These are phyloP conservation scores for Elephantulus edwardii DNA, from an alignment of 2,113 vertebrate species.

Conservation along the genomic window DNA sequence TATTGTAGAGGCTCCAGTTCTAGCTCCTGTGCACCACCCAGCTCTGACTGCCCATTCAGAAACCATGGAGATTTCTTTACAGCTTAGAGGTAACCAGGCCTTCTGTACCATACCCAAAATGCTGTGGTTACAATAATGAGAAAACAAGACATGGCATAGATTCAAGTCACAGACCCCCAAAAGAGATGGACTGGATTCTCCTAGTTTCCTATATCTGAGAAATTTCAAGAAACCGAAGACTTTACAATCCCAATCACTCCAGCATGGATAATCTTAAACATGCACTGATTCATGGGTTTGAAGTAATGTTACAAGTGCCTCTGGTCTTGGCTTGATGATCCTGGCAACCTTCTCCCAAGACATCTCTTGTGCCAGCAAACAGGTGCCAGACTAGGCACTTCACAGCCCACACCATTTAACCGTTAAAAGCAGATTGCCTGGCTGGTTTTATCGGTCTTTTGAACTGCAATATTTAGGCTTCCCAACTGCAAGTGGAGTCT, in stretches of 20 bases:
- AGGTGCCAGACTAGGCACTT: neutral
- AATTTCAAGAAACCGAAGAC: slow-evolving; percentile 12
- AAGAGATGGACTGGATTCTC: neutral
- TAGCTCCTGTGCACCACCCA: neutral
- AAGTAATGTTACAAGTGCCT: neutral
- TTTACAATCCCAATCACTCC: neutral
- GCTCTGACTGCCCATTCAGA: slow-evolving; percentile 25
- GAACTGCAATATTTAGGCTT: neutral
- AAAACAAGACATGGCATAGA: neutral
- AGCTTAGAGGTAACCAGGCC: neutral
- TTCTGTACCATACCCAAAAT: neutral
- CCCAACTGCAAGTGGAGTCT: neutral
- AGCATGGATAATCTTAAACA: neutral
- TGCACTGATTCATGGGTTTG: neutral
- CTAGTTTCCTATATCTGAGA: slow-evolving; percentile 6
- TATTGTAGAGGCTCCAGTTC: slow-evolving; percentile 44
- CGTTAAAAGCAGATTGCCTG: neutral
- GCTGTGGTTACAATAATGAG: neutral
- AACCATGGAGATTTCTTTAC: neutral
- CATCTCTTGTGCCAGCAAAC: neutral
- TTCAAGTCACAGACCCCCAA: neutral
- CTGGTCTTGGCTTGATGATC: neutral
- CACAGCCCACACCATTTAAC: neutral
- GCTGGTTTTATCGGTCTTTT: neutral
- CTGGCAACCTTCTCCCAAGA: neutral